Evolutionary conservation across 2,113 vertebrate genomes (phyloP).

Genomic region (Cololabis saira): DNA sequence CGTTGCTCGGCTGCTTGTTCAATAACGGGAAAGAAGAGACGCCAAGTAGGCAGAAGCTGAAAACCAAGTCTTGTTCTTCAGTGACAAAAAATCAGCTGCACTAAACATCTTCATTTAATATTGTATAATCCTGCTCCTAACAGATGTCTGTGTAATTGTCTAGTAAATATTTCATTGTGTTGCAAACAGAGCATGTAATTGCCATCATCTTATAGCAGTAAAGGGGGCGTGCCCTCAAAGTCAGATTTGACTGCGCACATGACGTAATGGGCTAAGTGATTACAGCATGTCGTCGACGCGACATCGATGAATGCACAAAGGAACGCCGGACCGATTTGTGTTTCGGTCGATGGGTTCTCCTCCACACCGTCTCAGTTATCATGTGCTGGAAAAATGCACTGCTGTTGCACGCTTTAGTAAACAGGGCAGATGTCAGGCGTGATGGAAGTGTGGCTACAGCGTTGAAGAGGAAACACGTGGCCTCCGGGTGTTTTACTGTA

Average conservation of each 20-base stretch:
- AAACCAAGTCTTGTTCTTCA: slow-evolving; percentile 29
- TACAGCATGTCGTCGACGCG: slow-evolving; percentile 13
- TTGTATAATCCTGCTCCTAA: background rate
- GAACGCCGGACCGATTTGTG: slow-evolving; percentile 5
- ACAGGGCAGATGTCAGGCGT: slow-evolving; percentile 46
- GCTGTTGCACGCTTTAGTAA: slow-evolving; percentile 49
- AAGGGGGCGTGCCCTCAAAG: slow-evolving; percentile 12
- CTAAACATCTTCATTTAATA: slow-evolving; percentile 18
- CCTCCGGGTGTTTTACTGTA: slow-evolving; percentile 43
- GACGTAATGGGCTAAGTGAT: slow-evolving; percentile 23
- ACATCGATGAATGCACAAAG: background rate
- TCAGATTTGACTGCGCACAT: slow-evolving; percentile 20
- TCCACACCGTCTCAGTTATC: slow-evolving; percentile 43
- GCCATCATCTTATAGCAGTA: slow-evolving; percentile 17
- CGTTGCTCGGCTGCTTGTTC: slow-evolving; percentile 33
- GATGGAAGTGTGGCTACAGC: slow-evolving; percentile 41
- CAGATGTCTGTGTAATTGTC: slow-evolving; percentile 36
- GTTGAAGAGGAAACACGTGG: slow-evolving; percentile 54
- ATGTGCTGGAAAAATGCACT: slow-evolving; percentile 37
- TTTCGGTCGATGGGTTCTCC: slow-evolving; percentile 27
- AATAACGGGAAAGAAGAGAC: slow-evolving; percentile 7
- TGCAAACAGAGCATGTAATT: slow-evolving; percentile 7
- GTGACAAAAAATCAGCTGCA: slow-evolving; percentile 25
- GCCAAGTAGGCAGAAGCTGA: slow-evolving; percentile 36
- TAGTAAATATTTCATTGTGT: slow-evolving; percentile 36